These are phyloP conservation scores for Drosophila demipolita DNA, from an alignment of 2,888 invertebrate genomes.

Conservation along the genomic window DNA sequence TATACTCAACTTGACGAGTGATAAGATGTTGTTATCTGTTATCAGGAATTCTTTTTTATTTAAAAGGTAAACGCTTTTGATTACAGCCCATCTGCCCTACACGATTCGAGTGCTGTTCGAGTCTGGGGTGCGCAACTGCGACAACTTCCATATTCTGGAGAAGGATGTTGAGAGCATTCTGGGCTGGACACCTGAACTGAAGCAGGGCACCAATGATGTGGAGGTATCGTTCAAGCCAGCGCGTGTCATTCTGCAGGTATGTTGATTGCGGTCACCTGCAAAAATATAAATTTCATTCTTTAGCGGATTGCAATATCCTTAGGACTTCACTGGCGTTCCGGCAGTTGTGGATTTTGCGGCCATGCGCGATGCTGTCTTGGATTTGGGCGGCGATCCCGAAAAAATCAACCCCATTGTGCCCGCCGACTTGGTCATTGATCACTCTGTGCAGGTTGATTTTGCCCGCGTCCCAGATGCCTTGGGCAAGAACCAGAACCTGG, in stretches of 20 bases:
- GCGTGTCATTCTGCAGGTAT: conserved; percentile 96
- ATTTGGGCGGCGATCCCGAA: conserved; percentile 94
- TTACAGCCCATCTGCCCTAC: conserved; percentile 93
- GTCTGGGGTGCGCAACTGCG: conserved; percentile 98
- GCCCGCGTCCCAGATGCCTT: conserved; percentile 94
- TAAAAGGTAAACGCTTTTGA: not conserved
- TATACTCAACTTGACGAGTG: not conserved
- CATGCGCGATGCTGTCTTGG: conserved; percentile 97
- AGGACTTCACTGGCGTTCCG: conserved; percentile 98
- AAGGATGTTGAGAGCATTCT: conserved; percentile 95
- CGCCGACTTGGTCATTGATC: conserved; percentile 98
- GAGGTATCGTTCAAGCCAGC: conserved; percentile 99
- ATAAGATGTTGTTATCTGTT: conserved; percentile 26
- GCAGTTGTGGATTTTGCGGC: conserved; percentile 99
- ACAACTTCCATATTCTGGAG: conserved; percentile 95
- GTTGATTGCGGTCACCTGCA: not conserved
- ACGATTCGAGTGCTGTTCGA: conserved; percentile 97
- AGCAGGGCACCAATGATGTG: conserved; percentile 87
- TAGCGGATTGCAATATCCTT: not conserved
- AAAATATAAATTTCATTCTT: not conserved
- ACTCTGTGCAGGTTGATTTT: conserved; percentile 98
- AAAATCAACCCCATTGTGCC: conserved; percentile 99
- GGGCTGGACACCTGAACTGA: conserved; percentile 90
- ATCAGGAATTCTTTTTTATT: conserved; percentile 5
- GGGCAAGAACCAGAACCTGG: conserved; percentile 96